Conservation (phyloP, 2,797 vertebrate species). For the Valencia hispanica region DNA sequence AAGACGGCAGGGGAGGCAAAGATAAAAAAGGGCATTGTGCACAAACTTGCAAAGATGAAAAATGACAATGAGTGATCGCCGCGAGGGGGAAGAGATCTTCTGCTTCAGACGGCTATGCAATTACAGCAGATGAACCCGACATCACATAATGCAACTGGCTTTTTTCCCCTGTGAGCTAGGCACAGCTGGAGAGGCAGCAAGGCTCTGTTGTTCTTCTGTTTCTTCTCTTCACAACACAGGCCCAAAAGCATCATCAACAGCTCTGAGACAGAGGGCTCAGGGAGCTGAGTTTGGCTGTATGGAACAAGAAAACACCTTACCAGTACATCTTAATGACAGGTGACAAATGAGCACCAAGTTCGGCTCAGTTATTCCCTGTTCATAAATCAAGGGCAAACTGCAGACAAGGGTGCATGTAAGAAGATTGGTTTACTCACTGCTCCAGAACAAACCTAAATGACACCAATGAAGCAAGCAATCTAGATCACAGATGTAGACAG, state of each 20-base stretch:
- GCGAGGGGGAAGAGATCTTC: constrained; percentile 54
- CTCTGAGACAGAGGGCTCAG: constrained; percentile 28
- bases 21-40: constrained; percentile 7
- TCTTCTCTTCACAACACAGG: constrained; percentile 32
- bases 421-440: constrained; percentile 82
- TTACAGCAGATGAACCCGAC: constrained; percentile 59
- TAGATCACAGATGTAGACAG: constrained; percentile 65
- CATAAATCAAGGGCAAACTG: constrained; percentile 78
- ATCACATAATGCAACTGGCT: constrained; percentile 25
- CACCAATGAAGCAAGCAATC: constrained; percentile 74
- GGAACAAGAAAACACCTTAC: constrained; percentile 75
- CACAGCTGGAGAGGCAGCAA: constrained; percentile 46
- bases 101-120: constrained; percentile 46
- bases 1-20: constrained; percentile 15
- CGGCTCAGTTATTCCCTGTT: constrained; percentile 64
- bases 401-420: constrained; percentile 75
- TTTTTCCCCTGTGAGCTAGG: constrained; percentile 24
- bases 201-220: constrained; percentile 21
- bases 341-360: constrained; percentile 78
- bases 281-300: constrained; percentile 44
- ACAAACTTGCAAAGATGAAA: constrained; percentile 64
- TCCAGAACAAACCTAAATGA: constrained; percentile 80
- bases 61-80: constrained; percentile 63
- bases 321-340: constrained; percentile 79
- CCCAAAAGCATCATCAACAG: constrained; percentile 44